A percentile compares a stretch with the other conserved stretches of the same genome.
Evolutionary conservation across 2,797 vertebrate species (phyloP).

Genomic region (Cynopterus sphinx): DNA sequence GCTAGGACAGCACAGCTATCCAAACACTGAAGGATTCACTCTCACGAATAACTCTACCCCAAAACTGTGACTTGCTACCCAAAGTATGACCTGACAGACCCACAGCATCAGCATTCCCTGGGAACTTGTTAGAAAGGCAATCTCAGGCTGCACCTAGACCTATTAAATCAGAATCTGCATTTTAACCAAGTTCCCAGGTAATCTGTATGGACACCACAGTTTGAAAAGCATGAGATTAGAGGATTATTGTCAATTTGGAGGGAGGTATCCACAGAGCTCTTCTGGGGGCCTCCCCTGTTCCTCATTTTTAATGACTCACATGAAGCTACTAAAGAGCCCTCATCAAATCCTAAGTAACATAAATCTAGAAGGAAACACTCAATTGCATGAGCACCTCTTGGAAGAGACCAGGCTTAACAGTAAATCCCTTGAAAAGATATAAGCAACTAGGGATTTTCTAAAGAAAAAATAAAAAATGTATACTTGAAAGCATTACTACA

Average conservation of each 20-base stretch:
- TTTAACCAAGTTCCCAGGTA: conserved; percentile 1
- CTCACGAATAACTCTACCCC: background rate
- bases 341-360: conserved; percentile 12
- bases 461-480: background rate
- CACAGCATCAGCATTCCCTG: background rate
- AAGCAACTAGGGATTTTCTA: background rate
- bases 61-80: background rate
- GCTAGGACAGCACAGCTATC: background rate
- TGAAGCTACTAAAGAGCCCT: conserved; percentile 18
- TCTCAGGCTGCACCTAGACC: background rate
- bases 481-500: background rate
- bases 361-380: conserved; percentile 42
- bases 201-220: background rate
- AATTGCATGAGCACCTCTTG: background rate
- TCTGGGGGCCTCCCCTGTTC: background rate
- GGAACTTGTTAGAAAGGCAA: background rate
- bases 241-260: background rate
- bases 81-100: background rate
- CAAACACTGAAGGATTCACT: background rate
- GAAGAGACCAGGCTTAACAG: conserved; percentile 13
- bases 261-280: background rate
- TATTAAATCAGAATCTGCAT: background rate
- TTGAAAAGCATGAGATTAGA: conserved; percentile 26
- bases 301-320: conserved; percentile 6
- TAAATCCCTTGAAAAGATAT: conserved; percentile 21